phyloP scores from a whole-genome alignment of 2,113 vertebrate species.

The Potamarius usumacintae region DNA sequence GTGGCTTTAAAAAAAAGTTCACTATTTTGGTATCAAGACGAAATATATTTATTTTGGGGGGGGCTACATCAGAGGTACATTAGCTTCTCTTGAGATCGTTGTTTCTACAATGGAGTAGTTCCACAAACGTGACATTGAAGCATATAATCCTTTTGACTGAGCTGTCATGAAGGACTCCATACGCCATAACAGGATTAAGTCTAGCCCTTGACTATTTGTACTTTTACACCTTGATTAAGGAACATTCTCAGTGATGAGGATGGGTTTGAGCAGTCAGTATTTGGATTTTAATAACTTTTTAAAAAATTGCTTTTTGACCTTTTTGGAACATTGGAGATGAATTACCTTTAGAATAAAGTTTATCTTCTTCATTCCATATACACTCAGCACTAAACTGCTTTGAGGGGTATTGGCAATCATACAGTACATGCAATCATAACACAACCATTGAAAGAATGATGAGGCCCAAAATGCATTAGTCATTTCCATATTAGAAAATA shows the following conservation, averaged over 20 bases:
- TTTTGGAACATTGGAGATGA: neutral
- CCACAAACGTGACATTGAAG: constrained; percentile 49
- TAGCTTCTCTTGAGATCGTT: constrained; percentile 26
- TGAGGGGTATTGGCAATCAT: neutral
- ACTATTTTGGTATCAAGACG: neutral
- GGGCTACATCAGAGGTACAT: neutral
- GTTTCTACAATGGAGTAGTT: constrained; percentile 36
- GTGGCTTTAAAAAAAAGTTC: neutral
- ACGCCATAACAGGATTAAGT: constrained; percentile 25
- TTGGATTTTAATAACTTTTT: neutral
- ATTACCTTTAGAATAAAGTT: neutral
- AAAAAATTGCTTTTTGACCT: neutral
- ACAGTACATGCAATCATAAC: neutral
- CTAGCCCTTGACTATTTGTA: neutral
- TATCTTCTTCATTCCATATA: neutral
- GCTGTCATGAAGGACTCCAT: constrained; percentile 35
- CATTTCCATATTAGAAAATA: neutral
- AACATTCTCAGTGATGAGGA: neutral
- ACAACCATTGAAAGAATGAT: neutral
- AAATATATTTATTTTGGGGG: neutral
- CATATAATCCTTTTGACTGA: constrained; percentile 44
- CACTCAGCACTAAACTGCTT: neutral
- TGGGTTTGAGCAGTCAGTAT: neutral
- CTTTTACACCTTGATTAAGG: neutral
- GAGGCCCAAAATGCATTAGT: neutral